Evolutionary conservation across 2,113 vertebrate genomes (phyloP).

Genomic region (Misgurnus anguillicaudatus): DNA sequence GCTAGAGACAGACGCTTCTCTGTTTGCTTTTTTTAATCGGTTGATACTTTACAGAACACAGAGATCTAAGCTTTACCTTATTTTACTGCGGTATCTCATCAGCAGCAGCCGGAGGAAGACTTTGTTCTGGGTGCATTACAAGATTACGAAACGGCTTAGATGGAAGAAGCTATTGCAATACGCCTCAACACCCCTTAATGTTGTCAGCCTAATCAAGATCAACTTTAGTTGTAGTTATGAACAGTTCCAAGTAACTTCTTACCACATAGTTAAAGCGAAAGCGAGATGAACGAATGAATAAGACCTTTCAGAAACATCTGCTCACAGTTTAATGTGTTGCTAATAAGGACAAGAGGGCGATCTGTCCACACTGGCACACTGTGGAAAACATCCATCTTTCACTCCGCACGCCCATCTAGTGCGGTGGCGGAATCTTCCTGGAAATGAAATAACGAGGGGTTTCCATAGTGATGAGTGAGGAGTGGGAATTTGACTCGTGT

Average conservation of each 20-base stretch:
- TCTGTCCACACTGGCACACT: background rate
- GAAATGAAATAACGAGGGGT: conserved; percentile 69
- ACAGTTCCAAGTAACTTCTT: background rate
- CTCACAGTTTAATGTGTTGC: background rate
- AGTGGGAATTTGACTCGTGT: conserved; percentile 62
- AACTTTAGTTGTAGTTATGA: too few relatives aligned
- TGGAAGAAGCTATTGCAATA: too few relatives aligned
- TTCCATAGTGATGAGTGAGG: conserved; percentile 64
- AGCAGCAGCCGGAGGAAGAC: background rate
- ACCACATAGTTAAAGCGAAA: background rate
- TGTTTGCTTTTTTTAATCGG: background rate
- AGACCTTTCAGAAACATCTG: conserved; percentile 13
- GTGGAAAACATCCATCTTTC: background rate
- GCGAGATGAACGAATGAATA: background rate
- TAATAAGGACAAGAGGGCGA: conserved; percentile 23
- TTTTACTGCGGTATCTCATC: background rate
- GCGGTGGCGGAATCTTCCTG: conserved; percentile 50
- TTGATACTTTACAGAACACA: background rate
- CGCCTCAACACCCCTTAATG: too few relatives aligned
- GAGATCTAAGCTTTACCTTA: conserved; percentile 1
- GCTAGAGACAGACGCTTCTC: background rate
- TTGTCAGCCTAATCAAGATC: too few relatives aligned
- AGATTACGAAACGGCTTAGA: background rate
- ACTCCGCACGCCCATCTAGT: conserved; percentile 50
- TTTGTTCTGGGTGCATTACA: background rate